Base-by-base conservation (phyloP, 2,797 vertebrate species). In the Limosa lapponica region DNA sequence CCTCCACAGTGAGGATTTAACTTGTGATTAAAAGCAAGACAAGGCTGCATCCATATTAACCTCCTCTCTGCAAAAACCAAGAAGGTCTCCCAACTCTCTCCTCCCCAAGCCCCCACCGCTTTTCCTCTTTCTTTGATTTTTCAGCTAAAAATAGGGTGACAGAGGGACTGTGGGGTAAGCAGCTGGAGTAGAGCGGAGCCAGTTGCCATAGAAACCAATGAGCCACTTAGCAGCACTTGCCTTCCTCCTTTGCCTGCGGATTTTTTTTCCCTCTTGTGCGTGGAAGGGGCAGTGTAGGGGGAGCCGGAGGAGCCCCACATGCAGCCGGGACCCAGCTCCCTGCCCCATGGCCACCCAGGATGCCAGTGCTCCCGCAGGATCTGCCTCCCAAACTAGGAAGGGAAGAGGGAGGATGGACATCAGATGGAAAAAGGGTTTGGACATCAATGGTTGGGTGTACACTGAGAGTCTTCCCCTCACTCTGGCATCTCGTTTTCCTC, bases 91-190 rank as follows among this genome's bases (percentile, higher is more conserved):
- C 67, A 96, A 28, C 23, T 59, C 59, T 79, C 86, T 94, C 74
- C 46, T 90, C 57, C 41, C 52, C 82, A 95, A 96, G 34, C 96
- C 91, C 93, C 83, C 67, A 64, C 71, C 54, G 67, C 91, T 58
- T 97, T 87, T 79, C 95, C 94, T 96, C 95, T 97, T 98, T 97
- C 97, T 97, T 98, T 98, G 96, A 96, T 98, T 98, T 92, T 97
- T 96, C 95, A 82, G 97, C 98, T 98, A 98, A 98, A 98, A 98
- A 98, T 98, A 98, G 98, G 98, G 98, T 97, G 98, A 98, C 98
- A 98, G 98, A 98, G 98, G 98, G 98, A 98, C 98, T 96, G 98
- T 98, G 98, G 98, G 98, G 98, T 98, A 98, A 98, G 98, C 98
- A 98, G 98, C 97, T 97, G 88, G 97, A 98, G 98, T 95, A 87